Evolutionary conservation across 2,888 invertebrate species (phyloP), one percentile per base, ranked within the genome.

Genomic region (Antheraea yamamai): DNA sequence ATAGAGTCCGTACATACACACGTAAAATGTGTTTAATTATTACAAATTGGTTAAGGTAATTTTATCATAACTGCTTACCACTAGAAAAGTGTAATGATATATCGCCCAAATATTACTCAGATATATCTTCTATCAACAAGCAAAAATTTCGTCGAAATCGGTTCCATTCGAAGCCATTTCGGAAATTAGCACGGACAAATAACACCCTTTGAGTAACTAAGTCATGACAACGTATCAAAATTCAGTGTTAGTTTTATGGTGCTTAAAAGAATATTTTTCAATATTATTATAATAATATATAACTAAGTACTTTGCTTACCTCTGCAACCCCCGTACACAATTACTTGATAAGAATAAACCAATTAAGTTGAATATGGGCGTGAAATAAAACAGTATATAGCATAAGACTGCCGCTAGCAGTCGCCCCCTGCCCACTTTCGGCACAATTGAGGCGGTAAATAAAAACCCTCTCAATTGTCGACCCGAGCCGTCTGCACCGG

Each of bases 401-500:
- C 64, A 26, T 26, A 26, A 64, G 23, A 26, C 73, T 70, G 73
- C 51, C 73, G 68, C 55, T n/a, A n/a, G 73, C 73, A 73, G 47
- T 72, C 52, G 51, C 35, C 75, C 47, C 64, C 73, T 51, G 61
- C 76, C 74, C 76, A 72, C 72, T 76, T 72, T 74, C 26, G 76
- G 81, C 76, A 81, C 81, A 81, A 83, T 83, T 80, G 77, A 76
- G 74, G 77, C 79, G 81, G 79, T 83, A 83, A 84, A 85, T 85
- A 85, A 85, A 86, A 85, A 83, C 81, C 77, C 81, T 79, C 80
- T 81, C 82, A 82, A 82, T 83, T 83, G 83, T 79, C 79, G 81
- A 51, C 79, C 81, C 51, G 66, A 70, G 80, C 80, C 82, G 86
- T 87, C 85, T 87, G 79, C 81, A 77, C 84, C 85, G 85, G 86